Conservation (phyloP, 2,888 invertebrate species). For the Ryuthela nishihirai region DNA sequence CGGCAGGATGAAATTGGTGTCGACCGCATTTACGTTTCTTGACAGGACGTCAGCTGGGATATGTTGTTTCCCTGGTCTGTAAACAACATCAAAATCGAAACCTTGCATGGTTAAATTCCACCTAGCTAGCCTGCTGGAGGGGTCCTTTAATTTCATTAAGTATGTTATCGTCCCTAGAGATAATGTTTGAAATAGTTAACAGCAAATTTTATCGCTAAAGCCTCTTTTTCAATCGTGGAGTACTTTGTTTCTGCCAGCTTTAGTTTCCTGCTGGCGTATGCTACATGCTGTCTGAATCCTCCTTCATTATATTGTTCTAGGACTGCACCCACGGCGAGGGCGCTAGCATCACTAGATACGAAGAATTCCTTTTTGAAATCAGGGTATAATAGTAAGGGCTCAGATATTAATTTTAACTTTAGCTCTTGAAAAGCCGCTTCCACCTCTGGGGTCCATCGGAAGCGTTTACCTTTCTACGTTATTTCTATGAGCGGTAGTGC, state of each 20-base stretch:
- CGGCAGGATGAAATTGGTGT: no score
- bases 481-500: background rate
- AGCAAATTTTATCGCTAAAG: constrained; percentile 47
- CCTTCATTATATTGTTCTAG: constrained; percentile 12
- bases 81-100: constrained; percentile 31
- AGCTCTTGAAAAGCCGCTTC: background rate
- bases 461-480: background rate
- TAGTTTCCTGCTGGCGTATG: constrained; percentile 46
- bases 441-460: background rate
- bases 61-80: constrained; percentile 9
- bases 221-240: constrained; percentile 50
- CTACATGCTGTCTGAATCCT: constrained; percentile 36
- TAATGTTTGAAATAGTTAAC: constrained; percentile 48
- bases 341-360: constrained; percentile 18
- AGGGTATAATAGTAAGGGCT: constrained; percentile 14
- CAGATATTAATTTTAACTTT: constrained; percentile 6
- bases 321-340: constrained; percentile 13
- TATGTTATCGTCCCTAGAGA: constrained; percentile 46
- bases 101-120: constrained; percentile 37
- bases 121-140: constrained; percentile 25
- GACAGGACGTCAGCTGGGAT: constrained; percentile 1
- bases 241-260: constrained; percentile 47
- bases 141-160: constrained; percentile 37
- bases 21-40: no score
- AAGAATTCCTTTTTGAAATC: background rate